Base-by-base conservation (phyloP, 1,140 invertebrate genomes). In the Cydia fagiglandana region DNA sequence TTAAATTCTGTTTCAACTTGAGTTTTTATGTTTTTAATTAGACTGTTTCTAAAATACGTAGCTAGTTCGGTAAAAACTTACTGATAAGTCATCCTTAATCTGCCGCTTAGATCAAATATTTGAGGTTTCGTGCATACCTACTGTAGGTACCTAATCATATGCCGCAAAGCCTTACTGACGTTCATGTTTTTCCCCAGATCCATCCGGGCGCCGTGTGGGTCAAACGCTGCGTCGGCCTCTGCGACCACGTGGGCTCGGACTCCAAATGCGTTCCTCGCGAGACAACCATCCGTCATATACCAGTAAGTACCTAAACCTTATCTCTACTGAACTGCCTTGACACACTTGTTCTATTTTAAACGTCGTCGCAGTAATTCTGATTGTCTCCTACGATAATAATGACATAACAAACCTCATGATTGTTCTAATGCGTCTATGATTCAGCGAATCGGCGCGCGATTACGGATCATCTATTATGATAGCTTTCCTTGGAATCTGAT, bases 181-280 rank as follows among this genome's bases (percentile, higher is more conserved):
- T 77, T 41, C 64, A 56, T 73, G 86, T 88, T 77, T 84, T 88
- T 89, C 88, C 88, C 85, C 83, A 94, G 93, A 86, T 94, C 75
- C 86, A 78, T 70, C 93, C 93, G 13, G 87, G 90, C 73, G 86
- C 89, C n/a, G 89, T 93, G 34, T 90, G 91, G 84, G 93, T 93
- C 30, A 93, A 93, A 79, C 85, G 91, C 17, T 94, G 93, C 76
- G 88, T 91, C 15, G 93, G 93, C 15, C 87, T 91, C 41, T 94
- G 93, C 81, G 87, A 88, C 80, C 88, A 86, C 68, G 81, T 79
- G 13, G 79, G 80, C 64, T 74, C 78, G 0, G 86, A 86, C 24
- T 86, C 87, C 47, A 78, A 83, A 20, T 92, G 91, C 79, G 80
- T 88, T 28, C 78, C 89, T 28, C 84, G 80, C 12, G 83, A 86